These are phyloP conservation scores for Trachelus iudaicus DNA, from an alignment of 2,888 invertebrate genomes.

Conservation along the genomic window DNA sequence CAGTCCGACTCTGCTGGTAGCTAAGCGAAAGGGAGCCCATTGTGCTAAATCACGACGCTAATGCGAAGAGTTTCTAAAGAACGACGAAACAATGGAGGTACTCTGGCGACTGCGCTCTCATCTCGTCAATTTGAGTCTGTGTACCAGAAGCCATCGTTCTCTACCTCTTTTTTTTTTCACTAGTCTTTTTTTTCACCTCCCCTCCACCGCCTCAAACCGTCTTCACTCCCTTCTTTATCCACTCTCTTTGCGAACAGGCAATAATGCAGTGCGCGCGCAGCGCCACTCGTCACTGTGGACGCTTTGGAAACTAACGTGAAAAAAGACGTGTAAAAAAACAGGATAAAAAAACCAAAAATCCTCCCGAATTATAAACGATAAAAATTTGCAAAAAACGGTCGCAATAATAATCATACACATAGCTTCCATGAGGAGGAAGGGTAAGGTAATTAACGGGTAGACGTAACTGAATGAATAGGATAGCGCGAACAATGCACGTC, in stretches of 20 bases:
- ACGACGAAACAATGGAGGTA: conserved; percentile 43
- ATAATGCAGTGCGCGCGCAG: background rate
- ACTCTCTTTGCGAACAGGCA: background rate
- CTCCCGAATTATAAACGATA: too few relatives aligned
- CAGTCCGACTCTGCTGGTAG: background rate
- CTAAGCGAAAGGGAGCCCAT: conserved; percentile 25
- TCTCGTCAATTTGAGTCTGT: conserved; percentile 6
- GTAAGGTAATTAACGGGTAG: too few relatives aligned
- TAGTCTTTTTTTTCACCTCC: background rate
- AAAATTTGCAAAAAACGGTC: too few relatives aligned
- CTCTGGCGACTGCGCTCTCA: conserved; percentile 24
- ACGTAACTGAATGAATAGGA: too few relatives aligned
- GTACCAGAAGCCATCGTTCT: background rate
- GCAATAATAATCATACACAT: too few relatives aligned
- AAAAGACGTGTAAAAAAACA: background rate
- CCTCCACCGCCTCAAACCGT: background rate
- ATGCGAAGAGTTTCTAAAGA: conserved; percentile 48
- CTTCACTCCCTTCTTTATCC: background rate
- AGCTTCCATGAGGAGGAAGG: too few relatives aligned
- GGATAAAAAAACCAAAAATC: too few relatives aligned
- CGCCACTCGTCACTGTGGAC: background rate
- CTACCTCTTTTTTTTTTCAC: background rate
- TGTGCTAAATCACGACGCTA: conserved; percentile 48
- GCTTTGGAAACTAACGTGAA: background rate
- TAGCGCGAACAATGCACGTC: too few relatives aligned